Evolutionary conservation across 1,140 invertebrate species (phyloP).

Genomic region (Leucophenga varia): DNA sequence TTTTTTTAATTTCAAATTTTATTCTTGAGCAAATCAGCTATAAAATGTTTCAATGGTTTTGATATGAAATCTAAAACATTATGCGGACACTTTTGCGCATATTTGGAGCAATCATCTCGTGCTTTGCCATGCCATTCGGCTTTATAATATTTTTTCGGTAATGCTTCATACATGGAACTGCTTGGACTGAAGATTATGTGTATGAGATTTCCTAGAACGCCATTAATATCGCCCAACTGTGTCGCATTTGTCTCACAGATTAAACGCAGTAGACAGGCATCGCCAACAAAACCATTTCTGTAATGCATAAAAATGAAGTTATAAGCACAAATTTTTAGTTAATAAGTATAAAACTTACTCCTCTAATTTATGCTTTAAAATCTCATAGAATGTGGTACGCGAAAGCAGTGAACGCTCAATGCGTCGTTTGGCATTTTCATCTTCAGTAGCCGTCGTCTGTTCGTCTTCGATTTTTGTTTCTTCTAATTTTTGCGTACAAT

Average conservation of each 20-base stretch:
- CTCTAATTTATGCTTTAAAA: constrained; percentile 33
- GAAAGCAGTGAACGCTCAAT: constrained; percentile 25
- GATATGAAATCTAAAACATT: constrained; percentile 41
- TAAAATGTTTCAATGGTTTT: constrained; percentile 15
- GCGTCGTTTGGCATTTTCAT: constrained; percentile 2
- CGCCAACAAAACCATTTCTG: constrained; percentile 34
- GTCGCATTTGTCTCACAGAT: constrained; percentile 45
- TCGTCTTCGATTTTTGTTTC: constrained; percentile 28
- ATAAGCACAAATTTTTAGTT: too few relatives aligned
- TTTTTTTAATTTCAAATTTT: neutral
- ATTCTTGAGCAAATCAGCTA: constrained; percentile 3
- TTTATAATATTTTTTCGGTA: constrained; percentile 59
- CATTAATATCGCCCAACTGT: constrained; percentile 33
- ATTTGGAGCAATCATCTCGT: constrained; percentile 44
- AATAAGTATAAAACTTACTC: constrained; percentile 20
- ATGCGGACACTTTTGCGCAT: constrained; percentile 35
- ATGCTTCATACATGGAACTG: constrained; percentile 59
- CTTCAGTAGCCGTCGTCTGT: constrained; percentile 16
- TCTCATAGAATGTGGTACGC: constrained; percentile 34
- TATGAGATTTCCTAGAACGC: constrained; percentile 39
- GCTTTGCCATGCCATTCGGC: constrained; percentile 57
- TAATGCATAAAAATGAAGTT: neutral
- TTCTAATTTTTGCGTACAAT: too few relatives aligned
- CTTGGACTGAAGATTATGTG: constrained; percentile 59
- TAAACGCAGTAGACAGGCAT: constrained; percentile 39